Evolutionary conservation across 2,888 invertebrate species (phyloP).

Genomic region (Leucoptera coffeella): DNA sequence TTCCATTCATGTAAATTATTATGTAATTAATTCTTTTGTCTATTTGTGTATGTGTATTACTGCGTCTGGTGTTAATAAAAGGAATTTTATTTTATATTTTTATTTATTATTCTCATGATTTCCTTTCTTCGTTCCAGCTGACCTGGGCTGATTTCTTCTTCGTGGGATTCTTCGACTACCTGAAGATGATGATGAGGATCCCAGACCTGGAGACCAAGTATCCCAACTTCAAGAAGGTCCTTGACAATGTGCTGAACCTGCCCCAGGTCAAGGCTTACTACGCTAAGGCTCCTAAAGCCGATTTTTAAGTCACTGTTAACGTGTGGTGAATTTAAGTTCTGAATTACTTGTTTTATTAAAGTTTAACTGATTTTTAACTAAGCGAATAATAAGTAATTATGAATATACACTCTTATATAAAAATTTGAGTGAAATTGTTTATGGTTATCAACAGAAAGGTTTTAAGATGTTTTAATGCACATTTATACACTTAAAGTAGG

Average conservation of each 20-base stretch:
- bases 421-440: too few relatives aligned
- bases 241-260: slow-evolving; percentile 17
- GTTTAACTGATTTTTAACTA: too few relatives aligned
- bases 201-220: slow-evolving; percentile 18
- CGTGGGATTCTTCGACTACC: slow-evolving; percentile 35
- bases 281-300: slow-evolving; percentile 11
- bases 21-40: background rate
- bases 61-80: background rate
- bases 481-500: too few relatives aligned
- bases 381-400: too few relatives aligned
- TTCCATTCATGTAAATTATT: background rate
- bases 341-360: too few relatives aligned
- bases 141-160: slow-evolving; percentile 57
- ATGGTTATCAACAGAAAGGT: too few relatives aligned
- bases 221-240: slow-evolving; percentile 25
- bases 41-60: background rate
- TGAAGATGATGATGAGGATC: slow-evolving; percentile 15
- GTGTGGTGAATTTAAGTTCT: too few relatives aligned
- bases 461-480: too few relatives aligned
- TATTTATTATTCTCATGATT: slow-evolving; percentile 1
- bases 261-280: slow-evolving; percentile 31
- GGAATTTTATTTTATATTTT: background rate
- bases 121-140: slow-evolving; percentile 22
- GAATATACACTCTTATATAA: too few relatives aligned
- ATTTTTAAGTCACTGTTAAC: too few relatives aligned